Conservation (phyloP, 2,113 vertebrate genomes). For the Sorex fumeus region DNA sequence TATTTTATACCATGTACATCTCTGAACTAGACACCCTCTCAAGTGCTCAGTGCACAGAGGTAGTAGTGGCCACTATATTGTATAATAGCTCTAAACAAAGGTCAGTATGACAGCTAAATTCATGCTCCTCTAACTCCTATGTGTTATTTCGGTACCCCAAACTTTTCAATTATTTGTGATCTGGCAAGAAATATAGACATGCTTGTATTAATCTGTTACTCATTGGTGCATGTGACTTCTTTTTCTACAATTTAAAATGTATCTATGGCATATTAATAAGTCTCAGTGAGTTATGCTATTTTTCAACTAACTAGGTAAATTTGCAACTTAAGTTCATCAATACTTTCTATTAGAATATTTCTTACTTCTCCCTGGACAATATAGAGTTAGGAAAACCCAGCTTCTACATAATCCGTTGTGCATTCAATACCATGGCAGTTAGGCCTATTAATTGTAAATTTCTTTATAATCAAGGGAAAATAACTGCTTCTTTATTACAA, state of each 20-base stretch:
- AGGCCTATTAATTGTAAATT: background rate
- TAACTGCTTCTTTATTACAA: background rate
- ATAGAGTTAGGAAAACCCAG: constrained; percentile 13
- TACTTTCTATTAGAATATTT: background rate
- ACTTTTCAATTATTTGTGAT: background rate
- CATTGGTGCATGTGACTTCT: background rate
- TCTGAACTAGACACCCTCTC: background rate
- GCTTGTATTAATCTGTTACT: background rate
- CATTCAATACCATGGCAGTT: background rate
- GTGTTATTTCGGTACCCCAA: background rate
- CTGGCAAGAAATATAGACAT: background rate
- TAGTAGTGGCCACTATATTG: background rate
- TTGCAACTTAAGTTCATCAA: background rate
- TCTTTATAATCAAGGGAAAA: background rate
- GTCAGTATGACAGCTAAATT: background rate
- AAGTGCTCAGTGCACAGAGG: background rate
- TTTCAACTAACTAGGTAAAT: background rate
- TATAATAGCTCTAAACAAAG: background rate
- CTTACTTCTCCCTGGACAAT: background rate
- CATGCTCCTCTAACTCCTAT: background rate
- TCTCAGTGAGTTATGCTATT: background rate
- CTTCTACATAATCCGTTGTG: background rate
- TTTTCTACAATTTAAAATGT: background rate
- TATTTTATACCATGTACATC: background rate
- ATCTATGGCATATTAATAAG: background rate